Evolutionary conservation across 2,888 invertebrate species (phyloP), one percentile per base, ranked within the genome.

Genomic region (Macrophya alboannulata): DNA sequence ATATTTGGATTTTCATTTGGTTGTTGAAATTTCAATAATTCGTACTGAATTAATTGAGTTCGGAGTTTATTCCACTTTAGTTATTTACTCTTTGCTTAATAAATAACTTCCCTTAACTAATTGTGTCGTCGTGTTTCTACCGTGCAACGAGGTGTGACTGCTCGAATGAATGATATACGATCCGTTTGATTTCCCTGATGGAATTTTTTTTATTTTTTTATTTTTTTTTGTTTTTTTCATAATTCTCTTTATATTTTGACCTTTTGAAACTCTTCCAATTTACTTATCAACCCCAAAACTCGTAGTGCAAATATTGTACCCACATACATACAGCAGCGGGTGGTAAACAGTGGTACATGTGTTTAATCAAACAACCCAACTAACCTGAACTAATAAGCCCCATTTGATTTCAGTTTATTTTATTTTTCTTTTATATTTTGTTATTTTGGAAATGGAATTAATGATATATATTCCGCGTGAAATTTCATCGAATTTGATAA

Each of bases 11-110:
- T 62, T 21, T 59, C 15, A n/a, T 62, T 62, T 55, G 55, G 9
- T 55, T 79, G 55, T 62, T 37, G n/a, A 81, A 62, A 21, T 40
- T 43, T 43, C 51, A 21, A 81, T 59, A 81, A 81, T 62, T 62
- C 21, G 40, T n/a, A 43, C 51, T 62, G 4, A 81, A 81, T 81
- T 43, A 43, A 81, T 79, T 37, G 55, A 62, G 3, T 12, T 48
- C 48, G 48, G 15, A 74, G 40, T 62, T 81, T 81, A 81, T 62
- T n/a, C n/a, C n/a, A n/a, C n/a, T n/a, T n/a, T n/a, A n/a, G n/a
- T n/a, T n/a, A n/a, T n/a, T n/a, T n/a, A n/a, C n/a, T n/a, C 79
- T 81, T 81, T 81, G 43, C 37, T 81, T 62, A 62, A 81, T 81
- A 81, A 40, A 81, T 81, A 81, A 62, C 79, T 81, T 62, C 9